A percentile compares a stretch with the other conserved stretches of the same genome.
Conservation (phyloP, 2,113 vertebrate genomes). For the Camarhynchus parvulus region DNA sequence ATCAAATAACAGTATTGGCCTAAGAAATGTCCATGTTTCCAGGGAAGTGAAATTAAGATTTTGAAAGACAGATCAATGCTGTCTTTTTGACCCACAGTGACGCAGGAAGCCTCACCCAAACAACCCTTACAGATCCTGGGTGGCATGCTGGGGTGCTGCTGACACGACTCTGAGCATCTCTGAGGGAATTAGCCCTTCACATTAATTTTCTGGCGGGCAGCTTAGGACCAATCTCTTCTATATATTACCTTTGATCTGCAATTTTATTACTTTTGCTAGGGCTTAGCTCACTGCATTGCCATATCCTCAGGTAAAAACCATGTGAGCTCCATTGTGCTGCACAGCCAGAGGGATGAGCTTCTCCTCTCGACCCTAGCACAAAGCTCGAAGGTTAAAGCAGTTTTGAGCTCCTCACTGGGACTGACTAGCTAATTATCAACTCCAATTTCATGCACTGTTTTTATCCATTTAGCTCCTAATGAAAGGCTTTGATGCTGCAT, state of each 20-base stretch:
- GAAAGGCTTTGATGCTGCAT: slow-evolving; percentile 20
- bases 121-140: neutral
- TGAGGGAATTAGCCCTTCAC: slow-evolving; percentile 20
- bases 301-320: neutral
- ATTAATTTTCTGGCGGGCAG: neutral
- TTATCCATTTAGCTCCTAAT: slow-evolving; percentile 49
- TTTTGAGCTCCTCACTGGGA: neutral
- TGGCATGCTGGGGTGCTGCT: neutral
- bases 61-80: neutral
- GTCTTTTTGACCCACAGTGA: neutral
- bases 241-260: neutral
- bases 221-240: neutral
- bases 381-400: slow-evolving; percentile 4
- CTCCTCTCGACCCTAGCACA: neutral
- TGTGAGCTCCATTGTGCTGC: neutral
- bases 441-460: slow-evolving; percentile 48
- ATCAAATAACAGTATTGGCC: neutral
- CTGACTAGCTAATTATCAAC: slow-evolving; percentile 31
- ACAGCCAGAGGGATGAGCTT: neutral
- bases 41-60: neutral
- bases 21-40: neutral
- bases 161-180: neutral
- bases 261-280: neutral
- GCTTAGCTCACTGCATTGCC: neutral
- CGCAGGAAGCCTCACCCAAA: neutral